Percentiles rank a stretch among this genome's conserved stretches.
Evolutionary conservation across 2,888 invertebrate genomes (phyloP).

Genomic region (Meiosimyza decipiens): DNA sequence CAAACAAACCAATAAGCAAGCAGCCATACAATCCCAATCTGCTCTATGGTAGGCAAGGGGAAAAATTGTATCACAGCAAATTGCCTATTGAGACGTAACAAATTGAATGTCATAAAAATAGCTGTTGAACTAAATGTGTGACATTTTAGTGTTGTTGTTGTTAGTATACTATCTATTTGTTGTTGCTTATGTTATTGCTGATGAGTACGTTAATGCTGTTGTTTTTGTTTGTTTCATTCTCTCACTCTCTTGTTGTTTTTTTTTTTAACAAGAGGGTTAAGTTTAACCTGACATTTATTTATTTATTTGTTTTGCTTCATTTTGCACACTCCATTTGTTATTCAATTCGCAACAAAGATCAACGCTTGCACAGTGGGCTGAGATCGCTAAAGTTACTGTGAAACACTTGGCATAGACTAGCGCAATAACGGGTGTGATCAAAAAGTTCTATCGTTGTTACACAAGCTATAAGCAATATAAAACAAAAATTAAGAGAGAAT

Average conservation of each 20-base stretch:
- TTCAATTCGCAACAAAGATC: slow-evolving; percentile 8
- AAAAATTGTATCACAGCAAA: slow-evolving; percentile 29
- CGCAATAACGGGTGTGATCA: too few relatives aligned
- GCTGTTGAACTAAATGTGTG: slow-evolving; percentile 15
- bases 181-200: neutral
- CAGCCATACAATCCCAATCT: too few relatives aligned
- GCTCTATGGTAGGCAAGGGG: too few relatives aligned
- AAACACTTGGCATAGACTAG: too few relatives aligned
- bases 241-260: slow-evolving; percentile 13
- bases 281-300: slow-evolving; percentile 13
- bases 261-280: neutral
- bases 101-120: slow-evolving; percentile 63
- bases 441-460: too few relatives aligned
- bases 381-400: neutral
- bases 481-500: too few relatives aligned
- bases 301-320: slow-evolving; percentile 26
- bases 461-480: too few relatives aligned
- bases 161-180: slow-evolving; percentile 55
- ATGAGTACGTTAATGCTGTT: slow-evolving; percentile 39
- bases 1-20: too few relatives aligned
- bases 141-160: slow-evolving; percentile 30
- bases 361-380: slow-evolving; percentile 9
- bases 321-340: slow-evolving; percentile 28
- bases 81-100: slow-evolving; percentile 62
- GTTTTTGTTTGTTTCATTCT: neutral